Conservation (phyloP, 2,888 invertebrate genomes). For the Synanthedon formicaeformis region DNA sequence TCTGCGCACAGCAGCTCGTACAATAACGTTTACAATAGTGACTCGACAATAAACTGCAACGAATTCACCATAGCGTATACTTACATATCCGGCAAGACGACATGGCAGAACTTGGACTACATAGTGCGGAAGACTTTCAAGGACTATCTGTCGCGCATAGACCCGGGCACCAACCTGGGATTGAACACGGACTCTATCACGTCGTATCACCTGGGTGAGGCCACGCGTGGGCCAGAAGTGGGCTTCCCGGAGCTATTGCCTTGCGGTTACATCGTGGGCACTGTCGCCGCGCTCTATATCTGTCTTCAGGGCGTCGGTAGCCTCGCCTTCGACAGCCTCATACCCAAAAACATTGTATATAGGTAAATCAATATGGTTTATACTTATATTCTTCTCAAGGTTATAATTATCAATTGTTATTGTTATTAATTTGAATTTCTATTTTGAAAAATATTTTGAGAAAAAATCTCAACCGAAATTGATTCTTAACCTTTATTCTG, state of each 20-base stretch:
- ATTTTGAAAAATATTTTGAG: too few relatives aligned
- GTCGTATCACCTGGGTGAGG: constrained; percentile 94
- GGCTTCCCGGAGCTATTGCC: constrained; percentile 91
- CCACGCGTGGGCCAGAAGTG: constrained; percentile 82
- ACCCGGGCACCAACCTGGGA: constrained; percentile 91
- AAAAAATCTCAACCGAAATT: too few relatives aligned
- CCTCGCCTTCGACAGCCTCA: constrained; percentile 94
- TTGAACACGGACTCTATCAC: constrained; percentile 88
- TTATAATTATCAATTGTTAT: too few relatives aligned
- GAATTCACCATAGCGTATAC: constrained; percentile 89
- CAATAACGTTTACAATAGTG: constrained; percentile 63
- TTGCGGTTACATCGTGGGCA: constrained; percentile 92
- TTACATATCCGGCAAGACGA: constrained; percentile 91
- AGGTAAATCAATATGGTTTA: constrained; percentile 60
- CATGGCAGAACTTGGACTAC: constrained; percentile 95
- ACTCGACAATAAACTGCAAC: constrained; percentile 72
- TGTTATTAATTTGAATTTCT: too few relatives aligned
- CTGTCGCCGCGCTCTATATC: constrained; percentile 86
- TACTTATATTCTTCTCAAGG: not conserved
- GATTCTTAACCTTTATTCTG: too few relatives aligned
- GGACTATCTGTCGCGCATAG: constrained; percentile 92
- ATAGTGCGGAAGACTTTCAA: constrained; percentile 93
- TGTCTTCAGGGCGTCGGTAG: constrained; percentile 89
- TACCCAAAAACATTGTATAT: constrained; percentile 96
- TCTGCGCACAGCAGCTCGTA: constrained; percentile 65